These are phyloP conservation scores for Drosophila paramelanica DNA, from an alignment of 2,888 invertebrate species.

Conservation along the genomic window DNA sequence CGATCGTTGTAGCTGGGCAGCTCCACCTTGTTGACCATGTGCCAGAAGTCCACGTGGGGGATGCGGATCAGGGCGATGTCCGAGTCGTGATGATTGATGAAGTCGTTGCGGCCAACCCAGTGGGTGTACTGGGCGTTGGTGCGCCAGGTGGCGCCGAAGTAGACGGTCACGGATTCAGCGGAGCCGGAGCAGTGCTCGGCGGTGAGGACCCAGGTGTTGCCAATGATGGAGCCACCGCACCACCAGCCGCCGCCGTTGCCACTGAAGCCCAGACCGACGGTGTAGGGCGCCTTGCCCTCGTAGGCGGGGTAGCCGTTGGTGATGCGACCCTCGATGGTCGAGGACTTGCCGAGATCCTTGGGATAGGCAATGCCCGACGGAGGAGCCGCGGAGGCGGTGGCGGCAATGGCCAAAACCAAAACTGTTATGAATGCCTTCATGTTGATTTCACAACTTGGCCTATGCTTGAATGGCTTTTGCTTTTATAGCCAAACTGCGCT, in stretches of 20 bases:
- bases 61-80: slow-evolving; percentile 71
- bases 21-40: slow-evolving; percentile 51
- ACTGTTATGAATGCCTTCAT: slow-evolving; percentile 36
- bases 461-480: not conserved
- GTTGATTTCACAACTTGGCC: not conserved
- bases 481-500: slow-evolving; percentile 9
- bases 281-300: slow-evolving; percentile 74
- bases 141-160: slow-evolving; percentile 68
- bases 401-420: slow-evolving; percentile 18
- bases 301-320: slow-evolving; percentile 73
- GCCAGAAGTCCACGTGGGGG: slow-evolving; percentile 60
- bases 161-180: slow-evolving; percentile 57
- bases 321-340: slow-evolving; percentile 49
- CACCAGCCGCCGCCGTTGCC: slow-evolving; percentile 52
- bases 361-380: not conserved
- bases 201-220: slow-evolving; percentile 68
- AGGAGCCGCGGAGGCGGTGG: slow-evolving; percentile 21
- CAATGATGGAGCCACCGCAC: slow-evolving; percentile 80
- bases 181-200: slow-evolving; percentile 78
- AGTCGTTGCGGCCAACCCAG: slow-evolving; percentile 52
- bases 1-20: slow-evolving; percentile 57
- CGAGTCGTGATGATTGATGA: slow-evolving; percentile 57
- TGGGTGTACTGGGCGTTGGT: slow-evolving; percentile 63
- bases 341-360: slow-evolving; percentile 25
- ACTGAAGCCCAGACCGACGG: slow-evolving; percentile 70